Evolutionary conservation across 2,888 invertebrate genomes (phyloP).

Genomic region (Ectemnius continuus): DNA sequence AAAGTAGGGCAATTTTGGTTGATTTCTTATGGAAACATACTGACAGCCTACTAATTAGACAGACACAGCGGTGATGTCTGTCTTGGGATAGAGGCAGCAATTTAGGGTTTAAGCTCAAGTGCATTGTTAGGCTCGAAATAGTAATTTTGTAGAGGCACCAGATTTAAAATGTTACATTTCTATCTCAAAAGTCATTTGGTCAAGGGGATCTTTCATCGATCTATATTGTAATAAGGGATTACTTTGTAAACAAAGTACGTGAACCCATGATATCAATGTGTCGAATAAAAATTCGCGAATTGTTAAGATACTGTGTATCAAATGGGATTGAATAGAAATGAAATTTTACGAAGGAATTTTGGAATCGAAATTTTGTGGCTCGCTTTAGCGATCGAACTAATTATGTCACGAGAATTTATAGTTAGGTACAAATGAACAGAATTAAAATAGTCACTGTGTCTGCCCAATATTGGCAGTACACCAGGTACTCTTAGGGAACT

Average conservation of each 20-base stretch:
- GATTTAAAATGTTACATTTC: constrained; percentile 34
- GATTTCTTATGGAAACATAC: constrained; percentile 66
- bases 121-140: constrained; percentile 68
- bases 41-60: constrained; percentile 73
- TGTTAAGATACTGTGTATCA: not conserved
- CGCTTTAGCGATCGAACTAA: constrained; percentile 5
- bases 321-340: not conserved
- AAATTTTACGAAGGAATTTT: constrained; percentile 9
- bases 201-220: constrained; percentile 7
- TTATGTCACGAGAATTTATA: constrained; percentile 14
- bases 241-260: too few species aligned
- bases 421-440: constrained; percentile 55
- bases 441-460: constrained; percentile 73
- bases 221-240: too few species aligned
- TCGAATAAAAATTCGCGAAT: too few species aligned
- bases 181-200: constrained; percentile 16
- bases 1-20: constrained; percentile 63
- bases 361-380: constrained; percentile 9
- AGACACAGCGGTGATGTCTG: constrained; percentile 74
- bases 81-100: constrained; percentile 75
- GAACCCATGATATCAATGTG: too few species aligned
- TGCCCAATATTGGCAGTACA: constrained; percentile 75
- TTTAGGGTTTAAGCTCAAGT: constrained; percentile 73
- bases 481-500: constrained; percentile 72
- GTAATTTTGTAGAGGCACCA: constrained; percentile 57